Percentiles rank a stretch among this genome's conserved stretches.
Conservation (phyloP, 2,797 vertebrate genomes). For the Sebastes oblongus region DNA sequence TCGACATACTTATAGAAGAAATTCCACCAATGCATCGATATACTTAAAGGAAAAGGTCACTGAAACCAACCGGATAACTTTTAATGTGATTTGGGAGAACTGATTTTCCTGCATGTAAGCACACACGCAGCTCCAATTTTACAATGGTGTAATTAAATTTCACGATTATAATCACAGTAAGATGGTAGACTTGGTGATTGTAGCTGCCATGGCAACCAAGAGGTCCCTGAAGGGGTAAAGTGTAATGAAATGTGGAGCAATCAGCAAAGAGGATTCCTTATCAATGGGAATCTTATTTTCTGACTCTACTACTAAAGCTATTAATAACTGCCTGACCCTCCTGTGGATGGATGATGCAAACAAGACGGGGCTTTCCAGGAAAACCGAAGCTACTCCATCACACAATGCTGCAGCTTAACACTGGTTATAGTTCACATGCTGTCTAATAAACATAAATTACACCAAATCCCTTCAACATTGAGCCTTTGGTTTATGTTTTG, state of each 20-base stretch:
- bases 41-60: not conserved
- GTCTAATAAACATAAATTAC: constrained; percentile 39
- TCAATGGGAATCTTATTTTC: constrained; percentile 63
- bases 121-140: constrained; percentile 1
- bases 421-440: constrained; percentile 28
- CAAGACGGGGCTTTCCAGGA: constrained; percentile 55
- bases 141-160: constrained; percentile 46
- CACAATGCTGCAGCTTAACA: constrained; percentile 10
- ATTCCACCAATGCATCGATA: not conserved
- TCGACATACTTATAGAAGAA: not conserved
- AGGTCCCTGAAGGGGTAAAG: constrained; percentile 8
- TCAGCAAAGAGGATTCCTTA: constrained; percentile 48
- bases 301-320: constrained; percentile 42
- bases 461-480: constrained; percentile 39
- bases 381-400: constrained; percentile 36
- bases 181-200: constrained; percentile 39
- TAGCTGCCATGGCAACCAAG: constrained; percentile 59
- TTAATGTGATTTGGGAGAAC: not conserved
- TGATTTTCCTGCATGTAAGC: not conserved
- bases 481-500: constrained; percentile 36
- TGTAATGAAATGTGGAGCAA: constrained; percentile 51
- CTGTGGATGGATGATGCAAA: constrained; percentile 51
- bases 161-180: constrained; percentile 41
- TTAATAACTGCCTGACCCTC: constrained; percentile 54
- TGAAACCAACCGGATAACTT: not conserved